These are phyloP conservation scores for Notechis scutatus DNA, from an alignment of 2,113 vertebrate genomes.

Conservation along the genomic window DNA sequence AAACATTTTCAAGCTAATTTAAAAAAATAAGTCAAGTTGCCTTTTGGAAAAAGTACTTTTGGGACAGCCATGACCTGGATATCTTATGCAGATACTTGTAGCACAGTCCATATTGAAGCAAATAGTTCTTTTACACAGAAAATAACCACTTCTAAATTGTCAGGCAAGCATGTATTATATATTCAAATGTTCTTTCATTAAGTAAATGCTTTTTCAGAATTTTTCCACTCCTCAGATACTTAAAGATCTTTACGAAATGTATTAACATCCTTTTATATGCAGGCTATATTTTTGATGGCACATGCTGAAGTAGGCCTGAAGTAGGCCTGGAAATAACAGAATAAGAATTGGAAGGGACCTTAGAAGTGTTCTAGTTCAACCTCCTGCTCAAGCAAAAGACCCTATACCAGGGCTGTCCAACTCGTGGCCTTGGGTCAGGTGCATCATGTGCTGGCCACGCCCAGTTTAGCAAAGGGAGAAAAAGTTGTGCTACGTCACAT, in stretches of 20 bases:
- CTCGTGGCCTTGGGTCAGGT: no score
- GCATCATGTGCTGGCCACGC: no score
- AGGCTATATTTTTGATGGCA: not conserved
- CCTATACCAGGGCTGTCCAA: no score
- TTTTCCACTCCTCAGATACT: not conserved
- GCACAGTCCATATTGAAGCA: not conserved
- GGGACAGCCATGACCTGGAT: not conserved
- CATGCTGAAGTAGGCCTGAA: not conserved
- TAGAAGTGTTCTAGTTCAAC: not conserved
- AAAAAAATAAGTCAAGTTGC: not conserved
- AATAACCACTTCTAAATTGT: not conserved
- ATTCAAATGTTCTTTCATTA: not conserved
- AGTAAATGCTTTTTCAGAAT: not conserved
- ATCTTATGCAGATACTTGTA: not conserved
- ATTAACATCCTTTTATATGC: not conserved
- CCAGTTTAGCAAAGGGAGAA: no score
- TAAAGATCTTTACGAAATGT: not conserved
- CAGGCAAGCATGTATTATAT: not conserved
- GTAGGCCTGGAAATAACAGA: not conserved
- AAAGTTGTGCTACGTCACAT: no score
- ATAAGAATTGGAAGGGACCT: not conserved
- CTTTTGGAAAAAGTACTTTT: not conserved
- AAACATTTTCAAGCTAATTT: not conserved
- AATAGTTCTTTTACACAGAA: not conserved
- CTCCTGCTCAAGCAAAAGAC: not conserved